These are phyloP conservation scores for Menidia menidia DNA, from an alignment of 2,797 vertebrate species.

Conservation along the genomic window DNA sequence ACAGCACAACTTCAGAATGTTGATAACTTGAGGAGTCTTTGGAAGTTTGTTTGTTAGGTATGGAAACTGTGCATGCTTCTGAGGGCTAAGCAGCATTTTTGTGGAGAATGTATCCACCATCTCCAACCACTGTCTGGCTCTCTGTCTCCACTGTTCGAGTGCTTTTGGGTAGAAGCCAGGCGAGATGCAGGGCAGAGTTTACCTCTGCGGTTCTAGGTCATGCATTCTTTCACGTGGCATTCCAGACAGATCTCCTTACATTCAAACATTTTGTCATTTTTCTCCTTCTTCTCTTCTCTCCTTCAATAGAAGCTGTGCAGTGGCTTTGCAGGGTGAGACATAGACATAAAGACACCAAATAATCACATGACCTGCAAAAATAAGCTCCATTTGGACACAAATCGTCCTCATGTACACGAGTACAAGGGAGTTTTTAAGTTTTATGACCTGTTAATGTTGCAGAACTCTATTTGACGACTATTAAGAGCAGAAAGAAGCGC, in stretches of 20 bases:
- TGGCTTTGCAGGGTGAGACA: neutral
- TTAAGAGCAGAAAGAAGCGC: constrained; percentile 58
- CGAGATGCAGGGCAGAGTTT: constrained; percentile 47
- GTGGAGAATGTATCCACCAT: constrained; percentile 34
- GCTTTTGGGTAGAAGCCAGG: constrained; percentile 44
- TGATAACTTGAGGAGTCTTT: constrained; percentile 36
- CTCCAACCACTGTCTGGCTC: constrained; percentile 58
- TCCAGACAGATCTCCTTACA: constrained; percentile 76
- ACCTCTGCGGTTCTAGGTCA: constrained; percentile 55
- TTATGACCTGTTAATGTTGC: constrained; percentile 58
- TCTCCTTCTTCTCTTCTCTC: constrained; percentile 2
- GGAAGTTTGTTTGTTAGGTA: neutral
- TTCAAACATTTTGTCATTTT: constrained; percentile 28
- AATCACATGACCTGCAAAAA: constrained; percentile 13
- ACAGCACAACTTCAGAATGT: constrained; percentile 18
- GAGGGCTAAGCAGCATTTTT: constrained; percentile 44
- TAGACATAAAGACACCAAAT: constrained; percentile 1
- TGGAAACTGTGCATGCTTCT: constrained; percentile 3
- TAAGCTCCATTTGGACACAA: constrained; percentile 18
- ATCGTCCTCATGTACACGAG: neutral
- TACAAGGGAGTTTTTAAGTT: constrained; percentile 29
- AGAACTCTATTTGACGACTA: constrained; percentile 49
- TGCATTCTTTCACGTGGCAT: constrained; percentile 65
- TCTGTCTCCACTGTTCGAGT: constrained; percentile 44
- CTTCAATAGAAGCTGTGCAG: constrained; percentile 9